phyloP scores from a whole-genome alignment of 2,113 vertebrate species.

The Ictalurus punctatus region DNA sequence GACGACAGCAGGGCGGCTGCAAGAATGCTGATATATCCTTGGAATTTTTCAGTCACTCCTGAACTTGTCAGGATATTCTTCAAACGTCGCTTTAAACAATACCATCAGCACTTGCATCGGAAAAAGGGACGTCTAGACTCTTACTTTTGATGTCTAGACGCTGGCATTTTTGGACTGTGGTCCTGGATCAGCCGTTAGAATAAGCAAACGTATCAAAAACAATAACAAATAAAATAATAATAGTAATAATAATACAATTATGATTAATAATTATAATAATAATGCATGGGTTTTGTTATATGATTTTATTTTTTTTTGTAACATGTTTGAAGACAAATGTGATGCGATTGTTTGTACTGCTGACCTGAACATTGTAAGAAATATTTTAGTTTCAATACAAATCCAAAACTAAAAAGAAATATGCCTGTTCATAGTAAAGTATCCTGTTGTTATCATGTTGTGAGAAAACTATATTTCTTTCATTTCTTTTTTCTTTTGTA shows the following conservation, averaged over 20 bases:
- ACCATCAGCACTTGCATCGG: conserved; percentile 48
- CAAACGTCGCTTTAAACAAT: conserved; percentile 34
- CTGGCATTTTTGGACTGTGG: conserved; percentile 46
- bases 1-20: conserved; percentile 38
- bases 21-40: conserved; percentile 37
- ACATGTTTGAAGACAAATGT: conserved; percentile 68
- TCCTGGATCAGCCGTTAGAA: conserved; percentile 37
- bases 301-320: conserved; percentile 66
- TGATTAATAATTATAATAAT: conserved; percentile 59
- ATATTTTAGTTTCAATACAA: conserved; percentile 72
- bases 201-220: conserved; percentile 64
- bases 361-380: conserved; percentile 64
- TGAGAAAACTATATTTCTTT: conserved; percentile 46
- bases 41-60: conserved; percentile 49
- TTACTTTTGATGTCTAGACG: conserved; percentile 41
- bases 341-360: conserved; percentile 63
- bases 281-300: conserved; percentile 73
- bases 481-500: conserved; percentile 48
- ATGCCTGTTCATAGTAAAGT: conserved; percentile 68
- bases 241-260: conserved; percentile 49
- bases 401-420: conserved; percentile 60
- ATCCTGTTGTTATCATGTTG: conserved; percentile 60
- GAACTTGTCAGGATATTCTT: conserved; percentile 36
- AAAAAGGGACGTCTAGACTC: conserved; percentile 41
- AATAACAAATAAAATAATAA: conserved; percentile 63